phyloP scores from a whole-genome alignment of 2,797 vertebrate species.

The Centroberyx gerrardi region DNA sequence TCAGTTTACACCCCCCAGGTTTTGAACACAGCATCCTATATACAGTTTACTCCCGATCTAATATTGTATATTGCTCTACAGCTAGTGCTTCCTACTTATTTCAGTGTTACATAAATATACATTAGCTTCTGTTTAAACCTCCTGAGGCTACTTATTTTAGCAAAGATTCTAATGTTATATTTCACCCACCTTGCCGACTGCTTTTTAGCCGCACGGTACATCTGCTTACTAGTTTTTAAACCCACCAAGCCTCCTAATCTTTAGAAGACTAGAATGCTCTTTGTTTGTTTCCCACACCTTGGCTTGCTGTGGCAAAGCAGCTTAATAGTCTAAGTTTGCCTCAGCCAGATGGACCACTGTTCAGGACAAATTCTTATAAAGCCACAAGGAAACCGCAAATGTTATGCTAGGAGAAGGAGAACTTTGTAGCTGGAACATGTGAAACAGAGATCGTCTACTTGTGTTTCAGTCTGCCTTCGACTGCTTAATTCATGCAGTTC shows the following conservation, averaged over 20 bases:
- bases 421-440: slow-evolving; percentile 18
- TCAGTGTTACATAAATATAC: too few species aligned
- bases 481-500: slow-evolving; percentile 26
- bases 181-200: slow-evolving; percentile 5
- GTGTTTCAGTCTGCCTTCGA: slow-evolving; percentile 9
- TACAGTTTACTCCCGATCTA: slow-evolving; percentile 5
- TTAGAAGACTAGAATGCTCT: slow-evolving; percentile 57
- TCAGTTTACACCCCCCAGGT: slow-evolving; percentile 6
- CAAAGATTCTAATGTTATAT: too few species aligned
- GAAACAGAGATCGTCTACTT: slow-evolving; percentile 1
- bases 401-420: slow-evolving; percentile 31
- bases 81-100: too few species aligned
- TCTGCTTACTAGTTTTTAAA: slow-evolving; percentile 40
- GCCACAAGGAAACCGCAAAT: slow-evolving; percentile 26
- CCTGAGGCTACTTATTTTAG: too few species aligned
- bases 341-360: slow-evolving; percentile 68
- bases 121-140: too few species aligned
- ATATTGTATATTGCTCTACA: too few species aligned
- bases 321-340: slow-evolving; percentile 72
- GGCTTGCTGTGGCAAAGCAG: slow-evolving; percentile 64
- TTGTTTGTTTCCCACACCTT: slow-evolving; percentile 72
- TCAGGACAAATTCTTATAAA: slow-evolving; percentile 43
- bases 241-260: slow-evolving; percentile 65
- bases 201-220: neutral
- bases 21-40: slow-evolving; percentile 1